phyloP scores from a whole-genome alignment of 2,888 invertebrate genomes.

The Disparrhopalites patrizii region DNA sequence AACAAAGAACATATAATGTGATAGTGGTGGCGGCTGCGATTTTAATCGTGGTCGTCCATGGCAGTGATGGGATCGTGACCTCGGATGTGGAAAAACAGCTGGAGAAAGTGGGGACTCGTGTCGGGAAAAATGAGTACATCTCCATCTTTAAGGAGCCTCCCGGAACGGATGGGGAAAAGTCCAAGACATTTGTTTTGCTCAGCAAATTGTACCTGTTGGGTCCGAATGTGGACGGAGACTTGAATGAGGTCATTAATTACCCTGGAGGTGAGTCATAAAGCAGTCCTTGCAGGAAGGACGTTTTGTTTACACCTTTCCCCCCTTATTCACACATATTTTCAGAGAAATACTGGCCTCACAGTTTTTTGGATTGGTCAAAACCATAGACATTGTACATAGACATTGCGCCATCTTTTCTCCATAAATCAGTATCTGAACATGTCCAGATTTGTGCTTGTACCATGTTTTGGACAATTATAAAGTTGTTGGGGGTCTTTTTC shows the following conservation, averaged over 20 bases:
- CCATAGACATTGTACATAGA: no score
- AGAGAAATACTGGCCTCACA: no score
- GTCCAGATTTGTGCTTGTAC: no score
- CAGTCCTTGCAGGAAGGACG: no score
- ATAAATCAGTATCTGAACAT: no score
- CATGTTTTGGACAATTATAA: no score
- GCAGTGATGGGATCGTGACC: background rate
- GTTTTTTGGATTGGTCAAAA: no score
- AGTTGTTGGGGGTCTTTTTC: no score
- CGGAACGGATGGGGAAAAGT: background rate
- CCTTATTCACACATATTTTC: no score
- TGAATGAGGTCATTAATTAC: conserved; percentile 5
- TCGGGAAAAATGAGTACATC: conserved; percentile 20
- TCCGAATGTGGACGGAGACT: background rate
- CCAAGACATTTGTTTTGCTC: conserved; percentile 21
- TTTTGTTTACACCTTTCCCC: no score
- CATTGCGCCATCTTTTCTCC: no score
- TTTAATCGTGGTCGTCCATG: background rate
- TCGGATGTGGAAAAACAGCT: conserved; percentile 13
- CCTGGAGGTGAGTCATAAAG: conserved; percentile 17
- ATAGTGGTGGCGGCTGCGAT: background rate
- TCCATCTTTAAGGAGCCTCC: conserved; percentile 19
- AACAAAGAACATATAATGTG: background rate
- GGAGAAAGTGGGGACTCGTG: conserved; percentile 17
- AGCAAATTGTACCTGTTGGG: conserved; percentile 19